Conservation (phyloP, 1,140 invertebrate genomes). For the Coelopa frigida region DNA sequence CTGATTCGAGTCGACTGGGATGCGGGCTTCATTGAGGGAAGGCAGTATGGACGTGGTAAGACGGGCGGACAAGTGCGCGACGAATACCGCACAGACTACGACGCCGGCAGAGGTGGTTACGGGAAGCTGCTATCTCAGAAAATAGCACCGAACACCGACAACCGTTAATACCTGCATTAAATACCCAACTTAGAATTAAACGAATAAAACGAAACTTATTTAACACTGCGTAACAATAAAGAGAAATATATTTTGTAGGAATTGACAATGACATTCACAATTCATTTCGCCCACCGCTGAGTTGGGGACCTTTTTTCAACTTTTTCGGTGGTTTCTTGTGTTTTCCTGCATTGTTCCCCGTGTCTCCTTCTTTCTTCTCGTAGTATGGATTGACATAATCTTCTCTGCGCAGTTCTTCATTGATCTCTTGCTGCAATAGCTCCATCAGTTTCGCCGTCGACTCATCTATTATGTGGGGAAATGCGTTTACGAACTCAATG, state of each 20-base stretch:
- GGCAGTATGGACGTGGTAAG: constrained; percentile 97
- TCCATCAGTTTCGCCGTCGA: constrained; percentile 4
- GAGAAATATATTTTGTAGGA: neutral
- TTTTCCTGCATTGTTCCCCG: neutral
- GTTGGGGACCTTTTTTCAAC: constrained; percentile 11
- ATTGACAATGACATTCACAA: neutral
- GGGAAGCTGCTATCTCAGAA: constrained; percentile 89
- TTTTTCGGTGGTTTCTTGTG: constrained; percentile 7
- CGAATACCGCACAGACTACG: constrained; percentile 96
- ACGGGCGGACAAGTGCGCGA: constrained; percentile 98
- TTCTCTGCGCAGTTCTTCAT: constrained; percentile 5
- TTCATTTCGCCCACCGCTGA: constrained; percentile 3
- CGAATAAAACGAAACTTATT: neutral
- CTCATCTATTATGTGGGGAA: constrained; percentile 9
- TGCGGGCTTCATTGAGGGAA: constrained; percentile 95
- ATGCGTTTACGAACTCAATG: constrained; percentile 4
- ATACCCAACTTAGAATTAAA: constrained; percentile 4
- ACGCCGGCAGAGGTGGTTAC: constrained; percentile 92
- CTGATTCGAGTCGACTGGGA: constrained; percentile 99
- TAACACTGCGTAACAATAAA: neutral
- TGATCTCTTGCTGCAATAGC: constrained; percentile 13
- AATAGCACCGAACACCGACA: constrained; percentile 50
- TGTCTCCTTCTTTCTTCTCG: neutral
- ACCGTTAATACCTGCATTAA: constrained; percentile 2
- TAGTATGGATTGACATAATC: constrained; percentile 12